These are phyloP conservation scores for Siniperca chuatsi DNA, from an alignment of 2,113 vertebrate genomes.

Conservation along the genomic window DNA sequence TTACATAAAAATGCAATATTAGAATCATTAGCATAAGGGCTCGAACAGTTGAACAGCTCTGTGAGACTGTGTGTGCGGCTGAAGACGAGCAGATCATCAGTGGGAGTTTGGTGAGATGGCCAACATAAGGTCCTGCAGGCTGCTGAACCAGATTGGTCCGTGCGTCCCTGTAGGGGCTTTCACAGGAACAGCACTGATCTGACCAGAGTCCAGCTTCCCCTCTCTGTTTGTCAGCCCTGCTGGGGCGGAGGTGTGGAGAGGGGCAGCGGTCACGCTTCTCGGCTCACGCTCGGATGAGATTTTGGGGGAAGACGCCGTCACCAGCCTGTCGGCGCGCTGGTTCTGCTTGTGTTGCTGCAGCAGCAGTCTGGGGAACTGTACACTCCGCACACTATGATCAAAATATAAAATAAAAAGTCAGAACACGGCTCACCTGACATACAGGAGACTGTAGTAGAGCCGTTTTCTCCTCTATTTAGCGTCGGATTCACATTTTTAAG, in stretches of 20 bases:
- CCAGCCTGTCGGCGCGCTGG: conserved; percentile 28
- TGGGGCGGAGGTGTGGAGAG: not conserved
- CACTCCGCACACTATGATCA: not conserved
- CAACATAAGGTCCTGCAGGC: conserved; percentile 50
- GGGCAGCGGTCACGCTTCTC: conserved; percentile 32
- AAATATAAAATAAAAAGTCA: conserved; percentile 23
- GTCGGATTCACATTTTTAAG: not conserved
- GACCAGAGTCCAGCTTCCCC: conserved; percentile 19
- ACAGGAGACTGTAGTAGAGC: not conserved
- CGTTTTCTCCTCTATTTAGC: too few relatives aligned
- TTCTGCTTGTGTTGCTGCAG: conserved; percentile 41
- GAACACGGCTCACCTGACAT: not conserved
- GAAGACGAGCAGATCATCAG: conserved; percentile 31
- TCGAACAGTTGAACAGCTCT: not conserved
- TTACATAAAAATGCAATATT: not conserved
- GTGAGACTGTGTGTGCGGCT: conserved; percentile 19
- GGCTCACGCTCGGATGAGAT: conserved; percentile 46
- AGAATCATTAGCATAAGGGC: not conserved
- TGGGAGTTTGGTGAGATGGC: conserved; percentile 45
- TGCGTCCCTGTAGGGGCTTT: conserved; percentile 11
- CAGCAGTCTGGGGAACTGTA: not conserved
- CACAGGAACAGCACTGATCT: conserved; percentile 9
- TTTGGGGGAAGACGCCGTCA: conserved; percentile 38
- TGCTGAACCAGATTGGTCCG: conserved; percentile 43
- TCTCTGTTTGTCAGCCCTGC: conserved; percentile 17